Conservation (phyloP, 2,113 vertebrate genomes). For the Caloenas nicobarica region DNA sequence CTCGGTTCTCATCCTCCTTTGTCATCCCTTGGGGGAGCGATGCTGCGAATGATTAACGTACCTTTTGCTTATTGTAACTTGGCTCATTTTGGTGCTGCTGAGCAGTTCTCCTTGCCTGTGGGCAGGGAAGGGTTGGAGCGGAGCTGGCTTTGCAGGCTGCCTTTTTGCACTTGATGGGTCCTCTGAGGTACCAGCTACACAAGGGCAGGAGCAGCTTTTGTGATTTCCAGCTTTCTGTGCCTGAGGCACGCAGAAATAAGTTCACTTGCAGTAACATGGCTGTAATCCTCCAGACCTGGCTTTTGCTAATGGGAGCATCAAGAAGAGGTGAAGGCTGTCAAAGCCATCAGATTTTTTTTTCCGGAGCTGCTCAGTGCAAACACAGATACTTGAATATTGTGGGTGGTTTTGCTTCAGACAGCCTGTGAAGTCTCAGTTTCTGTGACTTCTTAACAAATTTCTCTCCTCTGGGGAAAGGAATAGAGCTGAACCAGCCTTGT, state of each 20-base stretch:
- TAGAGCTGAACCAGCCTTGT: neutral
- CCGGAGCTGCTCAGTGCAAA: neutral
- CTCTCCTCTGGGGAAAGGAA: neutral
- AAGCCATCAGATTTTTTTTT: neutral
- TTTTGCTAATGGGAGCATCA: neutral
- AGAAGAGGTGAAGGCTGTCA: neutral
- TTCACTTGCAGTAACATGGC: neutral
- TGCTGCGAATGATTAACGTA: neutral
- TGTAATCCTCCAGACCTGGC: neutral
- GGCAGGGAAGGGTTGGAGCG: too few species aligned
- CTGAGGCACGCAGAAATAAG: neutral
- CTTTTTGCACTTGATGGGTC: neutral
- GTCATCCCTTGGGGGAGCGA: neutral
- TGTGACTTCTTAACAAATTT: neutral
- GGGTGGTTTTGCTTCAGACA: neutral
- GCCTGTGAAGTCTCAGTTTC: neutral
- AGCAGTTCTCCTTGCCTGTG: neutral
- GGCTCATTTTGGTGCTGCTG: neutral
- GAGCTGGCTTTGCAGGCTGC: neutral
- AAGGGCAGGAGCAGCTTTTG: neutral
- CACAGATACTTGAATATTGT: neutral
- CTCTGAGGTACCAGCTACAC: rapidly evolving
- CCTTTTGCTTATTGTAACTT: neutral
- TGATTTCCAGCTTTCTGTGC: neutral
- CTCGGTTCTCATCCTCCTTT: neutral